phyloP scores from a whole-genome alignment of 1,140 invertebrate genomes.

The Antheraea pernyi region DNA sequence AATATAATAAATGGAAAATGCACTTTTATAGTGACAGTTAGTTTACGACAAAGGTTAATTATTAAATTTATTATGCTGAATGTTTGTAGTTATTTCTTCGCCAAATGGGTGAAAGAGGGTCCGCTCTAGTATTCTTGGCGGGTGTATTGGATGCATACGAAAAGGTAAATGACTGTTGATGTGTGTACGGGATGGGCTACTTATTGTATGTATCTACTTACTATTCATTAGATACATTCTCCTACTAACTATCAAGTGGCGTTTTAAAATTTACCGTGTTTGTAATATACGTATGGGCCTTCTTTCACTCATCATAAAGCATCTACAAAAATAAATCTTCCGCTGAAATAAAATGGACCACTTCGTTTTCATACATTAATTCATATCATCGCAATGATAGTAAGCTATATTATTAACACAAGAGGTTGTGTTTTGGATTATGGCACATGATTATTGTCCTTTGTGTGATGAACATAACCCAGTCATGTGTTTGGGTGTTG shows the following conservation, averaged over 20 bases:
- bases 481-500: too few species aligned
- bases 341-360: background rate
- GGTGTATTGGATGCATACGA: slow-evolving; percentile 54
- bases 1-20: background rate
- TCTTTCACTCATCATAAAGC: slow-evolving; percentile 40
- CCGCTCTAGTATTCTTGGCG: slow-evolving; percentile 63
- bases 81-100: slow-evolving; percentile 67
- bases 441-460: too few species aligned
- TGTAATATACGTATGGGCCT: slow-evolving; percentile 44
- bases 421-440: too few species aligned
- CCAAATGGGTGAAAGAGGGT: slow-evolving; percentile 74
- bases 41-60: too few species aligned
- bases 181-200: background rate
- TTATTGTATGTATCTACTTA: slow-evolving; percentile 14
- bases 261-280: slow-evolving; percentile 24
- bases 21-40: background rate
- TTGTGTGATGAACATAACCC: too few species aligned
- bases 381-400: too few species aligned
- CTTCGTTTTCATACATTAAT: background rate
- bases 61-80: slow-evolving; percentile 12
- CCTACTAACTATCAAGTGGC: slow-evolving; percentile 27
- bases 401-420: too few species aligned
- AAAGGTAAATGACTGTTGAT: slow-evolving; percentile 47
- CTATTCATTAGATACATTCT: slow-evolving; percentile 25
- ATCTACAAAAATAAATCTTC: background rate